Conservation (phyloP, 1,140 invertebrate species). For the Polyergus mexicanus region DNA sequence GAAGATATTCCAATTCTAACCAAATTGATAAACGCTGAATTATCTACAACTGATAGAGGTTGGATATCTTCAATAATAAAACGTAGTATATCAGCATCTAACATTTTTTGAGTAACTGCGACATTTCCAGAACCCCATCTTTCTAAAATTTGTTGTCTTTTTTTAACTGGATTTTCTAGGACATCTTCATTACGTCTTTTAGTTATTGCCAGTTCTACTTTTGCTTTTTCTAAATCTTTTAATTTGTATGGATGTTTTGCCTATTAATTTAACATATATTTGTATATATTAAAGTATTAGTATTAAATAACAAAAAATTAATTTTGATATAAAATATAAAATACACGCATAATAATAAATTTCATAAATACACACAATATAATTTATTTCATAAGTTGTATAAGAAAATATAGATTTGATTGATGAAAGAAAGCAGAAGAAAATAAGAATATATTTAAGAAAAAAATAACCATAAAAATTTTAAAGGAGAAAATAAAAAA, state of each 20-base stretch:
- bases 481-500: neutral
- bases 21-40: neutral
- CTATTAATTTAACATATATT: conserved; percentile 11
- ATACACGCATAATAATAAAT: neutral
- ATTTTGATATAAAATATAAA: neutral
- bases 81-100: neutral
- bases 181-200: neutral
- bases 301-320: conserved; percentile 11
- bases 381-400: no score
- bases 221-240: neutral
- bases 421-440: neutral
- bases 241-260: conserved; percentile 6
- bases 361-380: neutral
- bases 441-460: neutral
- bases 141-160: neutral
- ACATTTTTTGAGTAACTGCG: neutral
- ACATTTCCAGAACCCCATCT: neutral
- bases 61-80: conserved; percentile 9
- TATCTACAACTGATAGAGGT: neutral
- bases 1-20: neutral
- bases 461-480: neutral
- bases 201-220: neutral
- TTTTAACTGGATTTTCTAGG: neutral
- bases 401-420: neutral
- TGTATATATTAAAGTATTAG: neutral